Base-by-base conservation (phyloP, 2,888 invertebrate genomes). In the Lamproptera curius region DNA sequence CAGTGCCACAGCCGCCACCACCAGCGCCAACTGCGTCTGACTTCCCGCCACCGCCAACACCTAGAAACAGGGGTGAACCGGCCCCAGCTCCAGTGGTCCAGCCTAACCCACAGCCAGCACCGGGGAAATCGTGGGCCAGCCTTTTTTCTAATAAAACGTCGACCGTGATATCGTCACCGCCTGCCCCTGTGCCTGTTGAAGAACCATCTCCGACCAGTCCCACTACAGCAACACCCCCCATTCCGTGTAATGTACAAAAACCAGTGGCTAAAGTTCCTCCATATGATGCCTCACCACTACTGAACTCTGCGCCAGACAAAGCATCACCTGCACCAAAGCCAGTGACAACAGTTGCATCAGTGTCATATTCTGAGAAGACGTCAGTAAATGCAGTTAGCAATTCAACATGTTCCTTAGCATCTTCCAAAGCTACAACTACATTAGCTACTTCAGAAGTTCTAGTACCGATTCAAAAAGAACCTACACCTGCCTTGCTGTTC, bases 111-210 rank as follows among this genome's bases (percentile, higher is more conserved):
- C 80, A 74, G 51, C 81, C 85, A 0, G 82, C 85, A 0, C 70
- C 87, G 13, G 79, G 88, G 51, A 86, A 90, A 42, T 91, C 92
- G 0, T 93, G 93, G 93, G 92, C 92, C 1, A 92, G 92, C 70
- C 66, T 93, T 11, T 92, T 93, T 70, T 89, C 84, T 1, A 88
- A 62, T 50, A 84, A 84, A 58, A 43, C 71, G 14, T 58, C 67
- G 16, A 46, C 61, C 1, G 47, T 60, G 1, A 55, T 66, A 1
- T 52, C 65, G 0, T 58, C 64, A 2, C 56, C 61, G 0, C 60
- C 73, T 0, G 52, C 68, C 0, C 55, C 66, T 1, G 60, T 63
- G 13, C 56, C 70, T 5, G 50, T 63, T 0, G 82, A 85, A 26
- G 84, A 84, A 51, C 80, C 77, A 0, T 46, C 73, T 0, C n/a